Evolutionary conservation across 2,888 invertebrate species (phyloP).

Genomic region (Patella pellucida): DNA sequence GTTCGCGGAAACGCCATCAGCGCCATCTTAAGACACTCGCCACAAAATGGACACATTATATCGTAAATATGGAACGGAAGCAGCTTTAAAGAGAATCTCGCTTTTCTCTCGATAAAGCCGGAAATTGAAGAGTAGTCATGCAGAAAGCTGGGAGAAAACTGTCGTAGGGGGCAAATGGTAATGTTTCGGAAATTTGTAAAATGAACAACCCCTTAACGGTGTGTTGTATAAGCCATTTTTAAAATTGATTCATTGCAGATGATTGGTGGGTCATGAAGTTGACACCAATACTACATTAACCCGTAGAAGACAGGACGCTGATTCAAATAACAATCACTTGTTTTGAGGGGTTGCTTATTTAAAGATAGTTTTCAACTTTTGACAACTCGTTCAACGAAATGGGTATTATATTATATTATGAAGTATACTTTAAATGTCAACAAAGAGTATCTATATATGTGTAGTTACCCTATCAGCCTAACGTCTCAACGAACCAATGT

Average conservation of each 20-base stretch:
- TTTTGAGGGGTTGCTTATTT: too few relatives aligned
- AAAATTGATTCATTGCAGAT: neutral
- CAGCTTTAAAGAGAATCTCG: conserved; percentile 7
- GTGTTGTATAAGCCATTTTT: neutral
- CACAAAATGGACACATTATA: conserved; percentile 10
- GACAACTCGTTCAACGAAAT: too few relatives aligned
- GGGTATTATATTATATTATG: too few relatives aligned
- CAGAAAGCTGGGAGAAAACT: conserved; percentile 5
- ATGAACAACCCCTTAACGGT: conserved; percentile 4
- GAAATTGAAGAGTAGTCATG: conserved; percentile 11
- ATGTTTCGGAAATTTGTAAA: conserved; percentile 12
- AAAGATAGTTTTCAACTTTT: too few relatives aligned
- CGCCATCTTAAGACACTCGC: conserved; percentile 9
- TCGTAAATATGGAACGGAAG: conserved; percentile 11
- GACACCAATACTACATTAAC: too few relatives aligned
- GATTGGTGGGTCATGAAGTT: neutral
- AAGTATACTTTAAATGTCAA: too few relatives aligned
- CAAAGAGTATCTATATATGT: too few relatives aligned
- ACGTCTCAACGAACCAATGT: too few relatives aligned
- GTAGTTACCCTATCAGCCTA: too few relatives aligned
- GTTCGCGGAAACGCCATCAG: conserved; percentile 9
- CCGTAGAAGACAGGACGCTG: too few relatives aligned
- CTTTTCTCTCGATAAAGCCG: conserved; percentile 7
- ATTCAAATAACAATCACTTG: too few relatives aligned
- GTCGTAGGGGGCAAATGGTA: conserved; percentile 8